Evolutionary conservation across 2,113 vertebrate species (phyloP), one percentile per base, ranked within the genome.

Genomic region (Calonectris borealis): DNA sequence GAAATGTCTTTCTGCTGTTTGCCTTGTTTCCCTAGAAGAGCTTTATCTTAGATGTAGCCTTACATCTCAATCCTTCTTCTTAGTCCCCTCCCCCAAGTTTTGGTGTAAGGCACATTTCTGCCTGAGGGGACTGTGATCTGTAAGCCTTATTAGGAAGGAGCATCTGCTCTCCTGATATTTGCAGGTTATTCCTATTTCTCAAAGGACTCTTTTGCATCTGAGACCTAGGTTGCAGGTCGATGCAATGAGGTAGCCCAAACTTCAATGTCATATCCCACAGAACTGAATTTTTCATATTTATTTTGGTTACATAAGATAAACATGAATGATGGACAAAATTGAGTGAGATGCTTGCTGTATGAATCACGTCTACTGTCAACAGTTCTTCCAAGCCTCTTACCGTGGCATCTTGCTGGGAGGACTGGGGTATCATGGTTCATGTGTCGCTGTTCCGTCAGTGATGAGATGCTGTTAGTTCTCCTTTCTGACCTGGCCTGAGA

Each of bases 371-470:
- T 62, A 6, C 51, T 75, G 19, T 72, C 68, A 85, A 1, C 77
- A 40, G 22, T 70, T 88, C 61, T 88, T 82, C 38, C 31, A 34
- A 83, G 82, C 40, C 15, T 79, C 13, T 52, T 32, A 24, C 42
- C 0, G 0, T 51, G 79, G 48, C 57, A 31, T 77, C 40, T 64
- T 66, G 34, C 38, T 48, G 69, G 32, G 10, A 52, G 36, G 40
- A 42, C 22, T 58, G 69, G 32, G 10, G 12, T 77, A 25, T 46
- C 24, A 3, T 0, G 1, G 55, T 68, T 94, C 2, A 1, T 44
- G 55, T 78, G 44, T 27, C 2, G 2, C 32, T 52, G 29, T 27
- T 51, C 6, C 31, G 1, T 77, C 16, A 7, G 58, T 57, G 34
- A 21, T 46, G 68, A 60, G 31, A 26, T 64, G 62, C 49, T 79